Base-by-base conservation (phyloP, 1,140 invertebrate species). In the Pseudomyrmex concolor region DNA sequence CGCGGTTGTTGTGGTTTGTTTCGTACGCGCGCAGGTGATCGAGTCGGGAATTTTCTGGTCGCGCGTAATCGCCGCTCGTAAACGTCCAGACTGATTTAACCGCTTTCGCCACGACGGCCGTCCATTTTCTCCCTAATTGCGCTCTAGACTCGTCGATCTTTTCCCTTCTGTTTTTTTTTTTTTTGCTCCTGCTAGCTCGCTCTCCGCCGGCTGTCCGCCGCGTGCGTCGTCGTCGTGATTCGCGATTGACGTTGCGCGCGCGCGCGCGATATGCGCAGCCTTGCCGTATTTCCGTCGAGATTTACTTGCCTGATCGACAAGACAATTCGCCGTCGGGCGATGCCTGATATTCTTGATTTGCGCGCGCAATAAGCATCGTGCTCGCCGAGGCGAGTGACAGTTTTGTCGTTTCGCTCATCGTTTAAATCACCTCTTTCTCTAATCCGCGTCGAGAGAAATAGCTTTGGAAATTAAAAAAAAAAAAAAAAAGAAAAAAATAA, bases 1-100 rank as follows among this genome's bases (percentile, higher is more conserved):
- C 15, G 15, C 12, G 48, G 9, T 48, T 13, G 45, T 45, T 15
- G 64, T 50, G n/a, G 73, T 17, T 45, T 59, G 50, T 81, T 80
- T 64, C 48, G 50, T 59, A 13, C 64, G 63, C 73, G 34, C 34
- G 5, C 34, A 83, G 71, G 70, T 88, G 86, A 89, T 83, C 83
- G 81, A 73, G 73, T 17, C 50, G 77, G 84, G 86, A 89, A 88
- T 92, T 89, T 91, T 88, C 86, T 85, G 67, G 63, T 60, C 57
- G 70, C 60, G 74, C 78, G 86, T 89, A 85, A 89, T 84, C 77
- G 73, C 17, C 64, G 82, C 84, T 91, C 88, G 90, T 92, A 91
- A 91, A 91, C 77, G 90, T 91, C 87, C 64, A 51, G 76, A 84
- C 85, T 91, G 90, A 91, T 92, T 92, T 91, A 91, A 86, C 77